Conservation (phyloP, 2,113 vertebrate genomes). For the Pimephales promelas region DNA sequence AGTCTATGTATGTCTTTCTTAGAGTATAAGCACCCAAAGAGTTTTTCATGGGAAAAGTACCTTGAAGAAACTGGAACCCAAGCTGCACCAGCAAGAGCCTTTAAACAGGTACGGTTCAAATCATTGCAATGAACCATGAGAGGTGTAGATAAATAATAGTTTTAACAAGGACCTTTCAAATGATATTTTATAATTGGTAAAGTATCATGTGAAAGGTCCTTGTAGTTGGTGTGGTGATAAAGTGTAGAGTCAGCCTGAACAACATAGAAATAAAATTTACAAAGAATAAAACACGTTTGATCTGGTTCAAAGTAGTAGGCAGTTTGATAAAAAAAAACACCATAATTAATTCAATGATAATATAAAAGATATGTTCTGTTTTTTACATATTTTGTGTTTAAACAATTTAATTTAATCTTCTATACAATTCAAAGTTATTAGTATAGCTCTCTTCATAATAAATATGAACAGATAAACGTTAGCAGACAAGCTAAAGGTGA, state of each 20-base stretch:
- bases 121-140: background rate
- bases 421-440: too few species aligned
- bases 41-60: constrained; percentile 88
- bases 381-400: too few species aligned
- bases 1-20: constrained; percentile 38
- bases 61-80: constrained; percentile 86
- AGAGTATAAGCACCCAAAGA: constrained; percentile 84
- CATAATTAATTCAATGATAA: too few species aligned
- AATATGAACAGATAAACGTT: too few species aligned
- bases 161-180: too few species aligned
- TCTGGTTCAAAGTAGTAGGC: background rate
- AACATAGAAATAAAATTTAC: background rate
- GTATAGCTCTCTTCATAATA: too few species aligned
- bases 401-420: too few species aligned
- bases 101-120: constrained; percentile 80
- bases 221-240: background rate
- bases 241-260: background rate
- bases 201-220: background rate
- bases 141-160: background rate
- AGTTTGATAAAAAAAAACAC: background rate
- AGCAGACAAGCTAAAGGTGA: too few species aligned
- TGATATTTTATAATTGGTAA: background rate
- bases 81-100: constrained; percentile 87
- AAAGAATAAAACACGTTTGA: background rate
- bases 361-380: too few species aligned